Evolutionary conservation across 2,888 invertebrate species (phyloP).

Genomic region (Stomorhina lunata): DNA sequence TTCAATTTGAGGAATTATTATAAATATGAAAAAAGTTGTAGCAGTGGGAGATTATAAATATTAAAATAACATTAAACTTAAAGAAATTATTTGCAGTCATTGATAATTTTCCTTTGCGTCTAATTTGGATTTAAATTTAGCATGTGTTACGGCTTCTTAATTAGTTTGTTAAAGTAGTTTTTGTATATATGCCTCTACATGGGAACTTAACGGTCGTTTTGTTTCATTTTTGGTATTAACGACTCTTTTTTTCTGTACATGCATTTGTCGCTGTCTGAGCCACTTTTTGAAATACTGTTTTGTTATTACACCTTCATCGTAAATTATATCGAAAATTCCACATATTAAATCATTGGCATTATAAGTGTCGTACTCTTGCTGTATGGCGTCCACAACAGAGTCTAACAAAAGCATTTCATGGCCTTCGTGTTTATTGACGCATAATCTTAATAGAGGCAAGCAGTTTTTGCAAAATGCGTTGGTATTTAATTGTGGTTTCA

Average conservation of each 20-base stretch:
- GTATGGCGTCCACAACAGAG: slow-evolving; percentile 72
- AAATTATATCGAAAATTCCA: slow-evolving; percentile 72
- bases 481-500: slow-evolving; percentile 59
- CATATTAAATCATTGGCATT: slow-evolving; percentile 73
- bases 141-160: background rate
- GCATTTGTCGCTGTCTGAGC: slow-evolving; percentile 65
- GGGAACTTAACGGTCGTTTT: slow-evolving; percentile 45
- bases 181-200: slow-evolving; percentile 63
- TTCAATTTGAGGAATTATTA: no score
- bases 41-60: no score
- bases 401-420: slow-evolving; percentile 75
- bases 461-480: slow-evolving; percentile 73
- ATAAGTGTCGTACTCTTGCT: slow-evolving; percentile 69
- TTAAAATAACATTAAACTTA: slow-evolving; percentile 32
- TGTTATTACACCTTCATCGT: slow-evolving; percentile 75
- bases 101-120: slow-evolving; percentile 10
- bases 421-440: slow-evolving; percentile 74
- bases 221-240: slow-evolving; percentile 69
- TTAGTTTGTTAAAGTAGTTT: slow-evolving; percentile 63
- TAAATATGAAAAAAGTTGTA: no score
- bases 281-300: slow-evolving; percentile 77
- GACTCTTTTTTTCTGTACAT: background rate
- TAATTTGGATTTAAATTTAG: slow-evolving; percentile 7
- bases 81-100: slow-evolving; percentile 50
- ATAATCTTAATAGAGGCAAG: slow-evolving; percentile 73